Conservation (phyloP, 2,113 vertebrate genomes). For the Dicrurus megarhynchus region DNA sequence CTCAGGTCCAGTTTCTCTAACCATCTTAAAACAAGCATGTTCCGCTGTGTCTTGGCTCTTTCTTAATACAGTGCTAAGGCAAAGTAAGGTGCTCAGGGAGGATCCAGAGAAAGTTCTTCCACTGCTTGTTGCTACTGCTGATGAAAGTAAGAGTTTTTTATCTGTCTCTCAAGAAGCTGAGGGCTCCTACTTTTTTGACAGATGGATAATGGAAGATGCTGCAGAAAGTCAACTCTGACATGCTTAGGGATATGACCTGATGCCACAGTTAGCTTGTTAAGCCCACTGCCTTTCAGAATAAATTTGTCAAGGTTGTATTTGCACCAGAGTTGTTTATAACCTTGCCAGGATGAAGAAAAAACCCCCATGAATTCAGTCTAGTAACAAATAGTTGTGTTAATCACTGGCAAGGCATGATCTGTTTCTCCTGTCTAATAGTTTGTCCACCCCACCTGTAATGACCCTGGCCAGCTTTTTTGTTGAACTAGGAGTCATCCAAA, state of each 20-base stretch:
- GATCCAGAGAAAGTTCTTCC: neutral
- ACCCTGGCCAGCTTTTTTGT: neutral
- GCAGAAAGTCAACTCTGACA: neutral
- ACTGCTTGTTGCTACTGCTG: neutral
- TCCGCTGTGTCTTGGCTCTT: neutral
- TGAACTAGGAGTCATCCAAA: neutral
- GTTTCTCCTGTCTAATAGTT: neutral
- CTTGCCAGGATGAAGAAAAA: neutral
- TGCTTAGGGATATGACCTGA: neutral
- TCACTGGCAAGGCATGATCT: neutral
- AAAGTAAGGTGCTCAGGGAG: neutral
- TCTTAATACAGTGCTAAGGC: neutral
- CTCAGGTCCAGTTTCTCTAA: neutral
- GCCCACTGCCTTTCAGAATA: conserved; percentile 7
- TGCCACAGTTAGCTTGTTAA: neutral
- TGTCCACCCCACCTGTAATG: neutral
- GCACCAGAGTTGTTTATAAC: neutral
- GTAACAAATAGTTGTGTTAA: neutral
- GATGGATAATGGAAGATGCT: neutral
- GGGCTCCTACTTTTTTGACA: neutral
- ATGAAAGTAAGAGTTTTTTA: neutral
- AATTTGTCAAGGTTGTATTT: conserved; percentile 17
- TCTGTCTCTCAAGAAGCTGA: neutral
- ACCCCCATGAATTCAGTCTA: neutral
- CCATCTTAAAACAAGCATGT: neutral